A percentile compares a stretch with the other conserved stretches of the same genome.
Evolutionary conservation across 1,140 invertebrate species (phyloP).

Genomic region (Macrostomum lignano): DNA sequence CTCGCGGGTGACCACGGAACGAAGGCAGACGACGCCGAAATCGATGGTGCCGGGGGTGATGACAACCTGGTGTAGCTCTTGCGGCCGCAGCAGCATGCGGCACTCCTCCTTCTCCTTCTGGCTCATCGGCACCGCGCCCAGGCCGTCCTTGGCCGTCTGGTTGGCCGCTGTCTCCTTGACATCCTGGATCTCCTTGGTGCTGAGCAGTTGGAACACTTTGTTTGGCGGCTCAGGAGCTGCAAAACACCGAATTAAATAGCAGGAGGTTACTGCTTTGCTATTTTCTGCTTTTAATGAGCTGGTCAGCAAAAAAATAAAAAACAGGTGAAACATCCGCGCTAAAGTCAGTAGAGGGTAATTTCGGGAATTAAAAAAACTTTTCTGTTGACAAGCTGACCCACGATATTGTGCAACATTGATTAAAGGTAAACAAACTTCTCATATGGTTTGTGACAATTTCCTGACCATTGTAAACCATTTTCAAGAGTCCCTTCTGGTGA

Average conservation of each 20-base stretch:
- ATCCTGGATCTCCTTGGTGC: slow-evolving; percentile 20
- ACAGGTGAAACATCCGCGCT: too few species aligned
- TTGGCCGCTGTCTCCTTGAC: too few species aligned
- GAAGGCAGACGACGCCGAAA: slow-evolving; percentile 22
- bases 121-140: slow-evolving; percentile 20
- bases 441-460: too few species aligned
- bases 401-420: too few species aligned
- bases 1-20: slow-evolving; percentile 15
- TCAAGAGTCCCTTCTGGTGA: too few species aligned
- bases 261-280: not conserved
- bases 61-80: slow-evolving; percentile 21
- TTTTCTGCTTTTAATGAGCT: not conserved
- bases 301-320: slow-evolving; percentile 1
- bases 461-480: too few species aligned
- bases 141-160: too few species aligned
- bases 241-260: slow-evolving; percentile 7
- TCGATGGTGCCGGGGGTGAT: slow-evolving; percentile 22
- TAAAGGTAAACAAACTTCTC: too few species aligned
- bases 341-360: too few species aligned
- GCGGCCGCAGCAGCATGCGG: slow-evolving; percentile 14
- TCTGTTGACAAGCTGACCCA: too few species aligned
- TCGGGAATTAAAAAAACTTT: too few species aligned
- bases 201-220: slow-evolving; percentile 17
- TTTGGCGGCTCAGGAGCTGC: slow-evolving; percentile 17
- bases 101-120: slow-evolving; percentile 19